These are phyloP conservation scores for Styela clava DNA, from an alignment of 23 tunicate species.

Conservation along the genomic window DNA sequence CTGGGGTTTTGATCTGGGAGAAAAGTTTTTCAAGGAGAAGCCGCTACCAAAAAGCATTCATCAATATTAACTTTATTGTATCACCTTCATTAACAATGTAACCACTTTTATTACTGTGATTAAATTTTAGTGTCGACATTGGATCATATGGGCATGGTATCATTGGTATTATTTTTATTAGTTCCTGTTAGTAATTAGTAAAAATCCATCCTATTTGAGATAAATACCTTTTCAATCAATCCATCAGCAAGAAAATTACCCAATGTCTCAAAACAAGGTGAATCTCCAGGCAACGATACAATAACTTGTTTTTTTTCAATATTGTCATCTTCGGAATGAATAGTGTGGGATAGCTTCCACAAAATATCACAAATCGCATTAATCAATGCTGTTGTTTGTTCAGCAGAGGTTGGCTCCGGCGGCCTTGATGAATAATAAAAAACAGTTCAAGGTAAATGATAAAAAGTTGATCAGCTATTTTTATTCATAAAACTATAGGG, in stretches of 20 bases:
- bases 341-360: slow-evolving; percentile 50
- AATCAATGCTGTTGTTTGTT: slow-evolving; percentile 42
- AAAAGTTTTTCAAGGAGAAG: too few species aligned
- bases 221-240: slow-evolving; percentile 58
- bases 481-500: too few species aligned
- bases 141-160: too few species aligned
- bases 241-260: slow-evolving; percentile 69
- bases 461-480: too few species aligned
- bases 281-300: slow-evolving; percentile 46
- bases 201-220: too few species aligned
- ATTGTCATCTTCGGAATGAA: slow-evolving; percentile 13
- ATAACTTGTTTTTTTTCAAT: slow-evolving; percentile 27
- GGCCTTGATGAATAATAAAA: slow-evolving; percentile 35
- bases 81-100: background rate
- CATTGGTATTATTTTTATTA: too few species aligned
- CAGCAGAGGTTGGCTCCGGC: slow-evolving; percentile 49
- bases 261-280: slow-evolving; percentile 58
- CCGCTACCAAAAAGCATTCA: too few species aligned
- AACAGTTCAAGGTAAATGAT: too few species aligned
- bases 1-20: too few species aligned
- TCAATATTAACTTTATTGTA: too few species aligned
- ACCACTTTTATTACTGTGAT: background rate
- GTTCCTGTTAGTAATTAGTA: too few species aligned
- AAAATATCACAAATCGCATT: slow-evolving; percentile 63
- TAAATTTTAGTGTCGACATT: background rate